Evolutionary conservation across 1,140 invertebrate genomes (phyloP), one percentile per base, ranked within the genome.

Genomic region (Drosophila chauvacae): DNA sequence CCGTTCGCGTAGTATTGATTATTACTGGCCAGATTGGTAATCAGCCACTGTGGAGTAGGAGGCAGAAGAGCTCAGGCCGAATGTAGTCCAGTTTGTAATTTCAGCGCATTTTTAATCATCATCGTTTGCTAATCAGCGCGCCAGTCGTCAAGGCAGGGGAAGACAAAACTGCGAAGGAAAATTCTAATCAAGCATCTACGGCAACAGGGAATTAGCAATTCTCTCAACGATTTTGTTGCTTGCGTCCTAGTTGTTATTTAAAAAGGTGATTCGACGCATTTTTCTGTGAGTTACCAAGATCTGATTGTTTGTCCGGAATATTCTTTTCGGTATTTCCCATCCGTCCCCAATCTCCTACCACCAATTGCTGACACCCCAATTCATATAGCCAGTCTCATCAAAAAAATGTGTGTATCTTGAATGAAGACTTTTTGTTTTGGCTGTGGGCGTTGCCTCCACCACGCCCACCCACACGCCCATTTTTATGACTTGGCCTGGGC

Each of bases 81-180:
- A 33, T 10, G 20, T n/a, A 30, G 57, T 59, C 57, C 41, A 47
- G 23, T 47, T 64, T 47, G 65, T 71, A 57, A 56, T 80, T 69
- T 60, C 23, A 50, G 60, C 30, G 59, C 70, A 64, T 78, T 83
- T 82, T 83, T 75, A 83, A 82, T 79, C 75, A 81, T 81, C 80
- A 83, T 83, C 69, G 70, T 60, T 75, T 78, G 80, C 75, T 75
- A 83, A 83, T 83, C 80, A 82, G 75, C 47, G 47, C 47, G 28
- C 33, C 18, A 41, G 45, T 39, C 59, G 7, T 35, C 3, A 61
- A 39, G 11, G 4, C 35, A 60, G 26, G 18, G 62, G 4, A 18
- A 16, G 23, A 26, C 37, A 35, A 37, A 61, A 48, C 47, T 10
- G 39, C 23, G 47, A 61, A 76, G 56, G 53, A 58, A 73, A 77